Evolutionary conservation across 2,888 invertebrate species (phyloP), one percentile per base, ranked within the genome.

Genomic region (Pseudococcus jackbeardsleyi): DNA sequence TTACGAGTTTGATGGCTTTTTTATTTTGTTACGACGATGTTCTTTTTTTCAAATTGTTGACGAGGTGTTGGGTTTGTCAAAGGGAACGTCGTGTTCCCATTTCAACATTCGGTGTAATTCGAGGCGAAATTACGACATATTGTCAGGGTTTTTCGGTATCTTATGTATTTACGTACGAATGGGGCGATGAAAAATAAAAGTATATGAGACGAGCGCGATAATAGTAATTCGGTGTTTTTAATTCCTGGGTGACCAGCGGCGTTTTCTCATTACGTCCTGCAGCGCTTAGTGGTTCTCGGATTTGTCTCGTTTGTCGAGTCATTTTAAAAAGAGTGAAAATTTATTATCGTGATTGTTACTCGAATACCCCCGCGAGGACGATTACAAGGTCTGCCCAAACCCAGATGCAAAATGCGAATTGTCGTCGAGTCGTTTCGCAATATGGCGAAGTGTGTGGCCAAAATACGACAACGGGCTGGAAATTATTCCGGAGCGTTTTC

Each of bases 221-320:
- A 77, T 77, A 42, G 77, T 77, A 77, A 77, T 77, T 77, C 77
- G 77, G 77, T 77, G 77, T 77, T 77, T 77, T 77, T 77, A 77
- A 77, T 77, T 77, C 77, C 77, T 77, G n/a, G 42, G 77, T 77
- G 77, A 42, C 77, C 77, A 77, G 77, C 77, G 17, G 77, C 77
- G 77, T 77, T 77, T 77, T 77, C 77, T 77, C 77, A 77, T 77
- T 77, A 77, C 42, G 42, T 77, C 77, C 77, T 39, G 77, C 77
- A 42, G 77, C 42, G 77, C 33, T 77, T 68, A 42, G 39, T 42
- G 77, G 42, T 33, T 77, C 42, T 77, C 17, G 77, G 77, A 77
- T 77, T 77, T 77, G 77, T 77, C 77, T 77, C 77, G 77, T 77
- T 77, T 77, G 77, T 77, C 77, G 77, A 77, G 77, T 77, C 33